phyloP scores from a whole-genome alignment of 2,113 vertebrate species.

The Rhadina sibilatrix region DNA sequence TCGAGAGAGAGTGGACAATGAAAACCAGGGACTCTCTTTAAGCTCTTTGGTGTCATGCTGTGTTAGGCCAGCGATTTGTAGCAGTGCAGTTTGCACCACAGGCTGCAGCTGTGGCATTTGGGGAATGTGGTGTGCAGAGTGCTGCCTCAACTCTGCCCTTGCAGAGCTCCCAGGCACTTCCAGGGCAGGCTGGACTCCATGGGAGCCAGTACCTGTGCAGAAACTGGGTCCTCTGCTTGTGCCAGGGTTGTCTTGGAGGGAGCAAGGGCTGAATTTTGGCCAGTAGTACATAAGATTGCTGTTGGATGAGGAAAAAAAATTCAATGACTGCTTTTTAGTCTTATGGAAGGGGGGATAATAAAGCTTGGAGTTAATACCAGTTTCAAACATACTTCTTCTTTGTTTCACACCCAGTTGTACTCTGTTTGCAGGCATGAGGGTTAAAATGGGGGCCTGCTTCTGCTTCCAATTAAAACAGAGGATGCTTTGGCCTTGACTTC shows the following conservation, averaged over 20 bases:
- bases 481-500: constrained; percentile 30
- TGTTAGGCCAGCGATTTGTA: not conserved
- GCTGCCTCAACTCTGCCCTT: not conserved
- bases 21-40: not conserved
- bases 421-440: not conserved
- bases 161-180: not conserved
- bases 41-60: not conserved
- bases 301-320: not conserved
- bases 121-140: not conserved
- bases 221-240: not conserved
- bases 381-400: not conserved
- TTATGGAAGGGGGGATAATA: not conserved
- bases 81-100: not conserved
- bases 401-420: not conserved
- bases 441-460: not conserved
- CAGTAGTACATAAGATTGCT: not conserved
- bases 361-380: not conserved
- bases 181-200: not conserved
- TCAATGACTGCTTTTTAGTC: not conserved
- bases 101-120: constrained; percentile 8
- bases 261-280: not conserved
- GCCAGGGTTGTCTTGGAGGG: not conserved
- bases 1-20: not conserved
- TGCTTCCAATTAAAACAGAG: constrained; percentile 40
- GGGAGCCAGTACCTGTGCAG: not conserved